These are phyloP conservation scores for Drosophila bifasciata DNA, from an alignment of 1,140 invertebrate genomes.

Conservation along the genomic window DNA sequence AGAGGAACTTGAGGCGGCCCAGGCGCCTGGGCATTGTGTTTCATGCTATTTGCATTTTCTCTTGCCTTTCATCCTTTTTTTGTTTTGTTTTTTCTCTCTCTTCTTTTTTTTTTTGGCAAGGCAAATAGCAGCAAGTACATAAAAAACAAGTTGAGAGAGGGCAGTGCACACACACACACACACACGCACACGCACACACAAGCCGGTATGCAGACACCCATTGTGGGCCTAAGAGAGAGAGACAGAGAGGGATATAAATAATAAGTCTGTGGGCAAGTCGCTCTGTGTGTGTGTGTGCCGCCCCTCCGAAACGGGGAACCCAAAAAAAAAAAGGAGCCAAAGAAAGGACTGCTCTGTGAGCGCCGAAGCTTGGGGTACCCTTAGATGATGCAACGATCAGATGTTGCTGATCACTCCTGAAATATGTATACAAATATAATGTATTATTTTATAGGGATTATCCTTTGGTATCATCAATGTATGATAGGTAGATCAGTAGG, in stretches of 20 bases:
- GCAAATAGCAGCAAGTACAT: slow-evolving; percentile 70
- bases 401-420: no score
- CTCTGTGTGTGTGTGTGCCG: slow-evolving; percentile 61
- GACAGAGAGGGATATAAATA: slow-evolving; percentile 70
- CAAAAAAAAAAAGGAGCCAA: slow-evolving; percentile 4
- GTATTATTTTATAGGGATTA: no score
- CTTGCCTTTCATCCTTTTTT: slow-evolving; percentile 21
- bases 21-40: slow-evolving; percentile 74
- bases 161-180: slow-evolving; percentile 39
- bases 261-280: slow-evolving; percentile 48
- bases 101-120: slow-evolving; percentile 70
- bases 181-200: background rate
- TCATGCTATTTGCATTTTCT: slow-evolving; percentile 78
- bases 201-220: no score
- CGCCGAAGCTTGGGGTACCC: no score
- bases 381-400: no score
- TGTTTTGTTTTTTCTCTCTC: slow-evolving; percentile 16
- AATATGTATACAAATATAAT: no score
- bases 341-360: no score
- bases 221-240: slow-evolving; percentile 5
- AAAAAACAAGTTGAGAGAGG: slow-evolving; percentile 68
- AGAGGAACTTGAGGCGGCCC: slow-evolving; percentile 59
- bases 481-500: no score
- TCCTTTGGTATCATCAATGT: no score
- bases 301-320: slow-evolving; percentile 40